These are phyloP conservation scores for Cyclargus thomasi DNA, from an alignment of 1,140 invertebrate genomes.

Conservation along the genomic window DNA sequence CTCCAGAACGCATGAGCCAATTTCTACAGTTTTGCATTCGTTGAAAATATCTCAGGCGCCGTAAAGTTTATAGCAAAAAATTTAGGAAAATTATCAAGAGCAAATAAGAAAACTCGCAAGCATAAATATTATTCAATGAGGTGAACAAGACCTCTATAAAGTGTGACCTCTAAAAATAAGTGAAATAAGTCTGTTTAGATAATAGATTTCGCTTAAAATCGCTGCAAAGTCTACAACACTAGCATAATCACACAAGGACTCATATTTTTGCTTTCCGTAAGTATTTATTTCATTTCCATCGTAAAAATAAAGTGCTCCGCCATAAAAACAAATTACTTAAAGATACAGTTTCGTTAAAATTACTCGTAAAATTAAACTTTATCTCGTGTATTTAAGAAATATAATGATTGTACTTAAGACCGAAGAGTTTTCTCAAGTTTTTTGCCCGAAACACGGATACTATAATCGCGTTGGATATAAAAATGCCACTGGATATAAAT, in stretches of 20 bases:
- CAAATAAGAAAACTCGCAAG: too few species aligned
- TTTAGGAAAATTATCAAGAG: too few species aligned
- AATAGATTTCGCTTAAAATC: too few species aligned
- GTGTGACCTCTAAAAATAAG: too few species aligned
- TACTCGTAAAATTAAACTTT: not conserved
- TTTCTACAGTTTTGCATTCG: too few species aligned
- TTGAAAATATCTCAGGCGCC: too few species aligned
- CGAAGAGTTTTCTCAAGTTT: conserved; percentile 7
- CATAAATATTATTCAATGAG: too few species aligned
- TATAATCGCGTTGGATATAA: not conserved
- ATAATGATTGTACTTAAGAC: not conserved
- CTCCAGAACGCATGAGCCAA: too few species aligned
- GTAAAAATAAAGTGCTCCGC: not conserved
- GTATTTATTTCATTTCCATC: conserved; percentile 3
- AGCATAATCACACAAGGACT: not conserved
- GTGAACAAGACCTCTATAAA: too few species aligned
- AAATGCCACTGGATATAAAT: conserved; percentile 12
- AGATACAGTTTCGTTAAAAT: conserved; percentile 3
- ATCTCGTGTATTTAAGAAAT: conserved; percentile 1
- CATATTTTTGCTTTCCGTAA: not conserved
- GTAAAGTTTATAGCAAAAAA: too few species aligned
- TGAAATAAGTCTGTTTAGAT: too few species aligned
- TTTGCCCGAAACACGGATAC: conserved; percentile 1
- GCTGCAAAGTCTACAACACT: not conserved
- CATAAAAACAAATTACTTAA: not conserved